Conservation (phyloP, 1,140 invertebrate genomes). For the Drosophila neocordata region DNA sequence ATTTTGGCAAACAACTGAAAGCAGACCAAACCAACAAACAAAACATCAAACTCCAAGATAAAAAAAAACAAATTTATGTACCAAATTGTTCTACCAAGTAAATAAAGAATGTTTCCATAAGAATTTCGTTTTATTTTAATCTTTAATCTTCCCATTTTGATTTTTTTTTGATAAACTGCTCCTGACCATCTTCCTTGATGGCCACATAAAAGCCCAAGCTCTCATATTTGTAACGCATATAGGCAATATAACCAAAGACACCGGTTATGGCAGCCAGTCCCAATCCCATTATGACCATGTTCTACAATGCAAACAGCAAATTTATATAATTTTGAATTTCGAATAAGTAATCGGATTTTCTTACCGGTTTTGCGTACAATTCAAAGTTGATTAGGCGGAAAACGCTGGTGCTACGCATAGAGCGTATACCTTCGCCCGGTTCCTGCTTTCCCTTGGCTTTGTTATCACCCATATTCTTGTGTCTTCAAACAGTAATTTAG, state of each 20-base stretch:
- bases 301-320: slow-evolving; percentile 83
- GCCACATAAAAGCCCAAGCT: slow-evolving; percentile 90
- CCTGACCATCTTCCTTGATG: slow-evolving; percentile 88
- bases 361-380: slow-evolving; percentile 91
- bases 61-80: slow-evolving; percentile 66
- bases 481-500: not conserved
- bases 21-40: slow-evolving; percentile 12
- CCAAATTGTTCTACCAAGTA: slow-evolving; percentile 78
- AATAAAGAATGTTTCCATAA: slow-evolving; percentile 70
- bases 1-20: slow-evolving; percentile 48
- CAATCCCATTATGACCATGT: slow-evolving; percentile 90
- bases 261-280: slow-evolving; percentile 88
- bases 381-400: slow-evolving; percentile 92
- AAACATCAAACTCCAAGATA: slow-evolving; percentile 31
- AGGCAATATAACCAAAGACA: slow-evolving; percentile 90
- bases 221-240: slow-evolving; percentile 91
- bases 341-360: not conserved
- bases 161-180: slow-evolving; percentile 88
- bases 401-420: slow-evolving; percentile 87
- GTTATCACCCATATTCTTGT: slow-evolving; percentile 40
- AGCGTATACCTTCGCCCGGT: slow-evolving; percentile 91
- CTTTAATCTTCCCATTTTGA: slow-evolving; percentile 88
- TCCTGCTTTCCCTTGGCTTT: slow-evolving; percentile 27
- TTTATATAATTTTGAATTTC: not conserved
- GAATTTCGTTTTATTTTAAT: slow-evolving; percentile 11